A percentile compares a stretch with the other conserved stretches of the same genome.
phyloP scores from a whole-genome alignment of 1,140 invertebrate genomes.

The Drosophila subpulchrella region DNA sequence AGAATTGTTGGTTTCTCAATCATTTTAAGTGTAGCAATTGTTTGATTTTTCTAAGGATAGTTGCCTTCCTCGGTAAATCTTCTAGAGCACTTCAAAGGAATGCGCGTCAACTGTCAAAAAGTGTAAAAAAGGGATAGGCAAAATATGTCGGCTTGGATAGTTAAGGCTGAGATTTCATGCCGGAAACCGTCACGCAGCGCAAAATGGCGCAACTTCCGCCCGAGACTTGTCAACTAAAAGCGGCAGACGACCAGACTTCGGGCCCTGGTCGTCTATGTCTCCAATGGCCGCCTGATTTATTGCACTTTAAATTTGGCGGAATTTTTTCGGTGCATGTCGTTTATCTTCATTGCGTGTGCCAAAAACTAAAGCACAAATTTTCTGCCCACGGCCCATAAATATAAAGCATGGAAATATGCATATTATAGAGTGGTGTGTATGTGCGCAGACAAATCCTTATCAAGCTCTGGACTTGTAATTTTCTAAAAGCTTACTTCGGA shows the following conservation, averaged over 20 bases:
- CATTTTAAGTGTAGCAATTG: background rate
- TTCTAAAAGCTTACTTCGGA: conserved; percentile 70
- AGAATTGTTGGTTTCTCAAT: too few species aligned
- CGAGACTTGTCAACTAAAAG: conserved; percentile 57
- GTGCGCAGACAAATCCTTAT: conserved; percentile 24
- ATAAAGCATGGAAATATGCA: conserved; percentile 18
- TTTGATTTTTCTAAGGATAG: conserved; percentile 36
- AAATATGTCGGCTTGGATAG: conserved; percentile 64
- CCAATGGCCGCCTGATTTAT: conserved; percentile 72
- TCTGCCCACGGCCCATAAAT: conserved; percentile 32
- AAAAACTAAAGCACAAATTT: conserved; percentile 53
- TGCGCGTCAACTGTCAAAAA: too few species aligned
- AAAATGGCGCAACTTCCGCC: conserved; percentile 73
- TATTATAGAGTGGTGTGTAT: conserved; percentile 9
- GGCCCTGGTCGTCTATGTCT: conserved; percentile 11
- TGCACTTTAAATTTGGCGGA: conserved; percentile 75
- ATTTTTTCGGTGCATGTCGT: conserved; percentile 74
- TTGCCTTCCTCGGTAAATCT: conserved; percentile 52
- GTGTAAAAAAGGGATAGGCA: background rate
- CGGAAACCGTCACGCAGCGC: conserved; percentile 61
- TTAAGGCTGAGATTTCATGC: conserved; percentile 47
- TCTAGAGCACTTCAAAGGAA: conserved; percentile 48
- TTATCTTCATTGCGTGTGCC: conserved; percentile 78
- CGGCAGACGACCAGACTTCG: conserved; percentile 51
- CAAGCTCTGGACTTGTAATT: conserved; percentile 69